Evolutionary conservation across 2,888 invertebrate species (phyloP).

Genomic region (Thalpophila matura): DNA sequence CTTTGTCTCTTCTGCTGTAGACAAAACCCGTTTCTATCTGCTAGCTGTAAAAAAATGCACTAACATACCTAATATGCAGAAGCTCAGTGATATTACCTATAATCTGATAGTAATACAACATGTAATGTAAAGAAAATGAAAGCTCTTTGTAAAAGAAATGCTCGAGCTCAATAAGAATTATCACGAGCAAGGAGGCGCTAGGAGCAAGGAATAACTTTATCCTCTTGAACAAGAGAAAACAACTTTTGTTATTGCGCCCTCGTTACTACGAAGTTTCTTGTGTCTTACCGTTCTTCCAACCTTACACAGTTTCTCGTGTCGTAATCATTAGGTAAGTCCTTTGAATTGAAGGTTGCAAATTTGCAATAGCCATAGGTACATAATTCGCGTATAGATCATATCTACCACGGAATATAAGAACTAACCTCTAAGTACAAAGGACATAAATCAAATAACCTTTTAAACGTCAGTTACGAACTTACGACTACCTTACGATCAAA

Average conservation of each 20-base stretch:
- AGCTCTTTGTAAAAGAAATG: slow-evolving; percentile 8
- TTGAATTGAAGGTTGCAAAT: slow-evolving; percentile 16
- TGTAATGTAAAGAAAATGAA: not conserved
- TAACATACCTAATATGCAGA: too few species aligned
- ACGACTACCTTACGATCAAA: slow-evolving; percentile 52
- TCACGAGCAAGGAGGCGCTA: slow-evolving; percentile 27
- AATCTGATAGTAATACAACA: not conserved
- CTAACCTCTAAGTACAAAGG: slow-evolving; percentile 19
- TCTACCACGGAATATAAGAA: too few species aligned
- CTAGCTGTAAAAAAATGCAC: too few species aligned
- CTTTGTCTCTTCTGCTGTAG: too few species aligned
- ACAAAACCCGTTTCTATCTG: too few species aligned
- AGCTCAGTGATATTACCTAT: too few species aligned
- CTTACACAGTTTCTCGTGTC: slow-evolving; percentile 30
- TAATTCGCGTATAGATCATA: slow-evolving; percentile 12
- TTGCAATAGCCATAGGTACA: slow-evolving; percentile 7
- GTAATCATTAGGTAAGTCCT: slow-evolving; percentile 29
- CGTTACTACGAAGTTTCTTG: slow-evolving; percentile 50
- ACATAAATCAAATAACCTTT: slow-evolving; percentile 27
- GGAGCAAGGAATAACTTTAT: slow-evolving; percentile 53
- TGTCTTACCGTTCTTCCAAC: slow-evolving; percentile 21
- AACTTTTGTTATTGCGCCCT: slow-evolving; percentile 55
- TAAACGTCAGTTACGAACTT: slow-evolving; percentile 26
- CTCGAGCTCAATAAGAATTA: slow-evolving; percentile 40
- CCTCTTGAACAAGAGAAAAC: slow-evolving; percentile 54